Conservation (phyloP, 2,797 vertebrate genomes). For the Crenuchus spilurus region DNA sequence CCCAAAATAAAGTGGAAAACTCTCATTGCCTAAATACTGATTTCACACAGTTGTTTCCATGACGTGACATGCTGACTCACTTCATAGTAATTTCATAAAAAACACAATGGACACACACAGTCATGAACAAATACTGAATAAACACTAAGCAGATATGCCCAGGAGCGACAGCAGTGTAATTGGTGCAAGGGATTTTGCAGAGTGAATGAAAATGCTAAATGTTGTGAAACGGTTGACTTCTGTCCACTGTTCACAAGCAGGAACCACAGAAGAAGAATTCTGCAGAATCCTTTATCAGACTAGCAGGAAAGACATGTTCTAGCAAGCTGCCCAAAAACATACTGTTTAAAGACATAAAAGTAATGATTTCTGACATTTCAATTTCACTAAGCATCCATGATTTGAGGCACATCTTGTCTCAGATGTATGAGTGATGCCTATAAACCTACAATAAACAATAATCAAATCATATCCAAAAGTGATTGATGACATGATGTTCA, state of each 20-base stretch:
- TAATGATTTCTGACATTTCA: not conserved
- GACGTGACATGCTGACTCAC: not conserved
- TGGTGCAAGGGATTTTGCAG: not conserved
- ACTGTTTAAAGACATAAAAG: not conserved
- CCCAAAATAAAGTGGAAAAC: too few species aligned
- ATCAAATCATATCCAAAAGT: too few species aligned
- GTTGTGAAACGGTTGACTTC: not conserved
- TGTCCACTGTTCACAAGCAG: not conserved
- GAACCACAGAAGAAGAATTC: slow-evolving; percentile 16
- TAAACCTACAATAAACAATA: not conserved
- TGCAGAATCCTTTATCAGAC: not conserved
- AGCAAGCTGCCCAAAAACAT: not conserved
- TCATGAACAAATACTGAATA: not conserved
- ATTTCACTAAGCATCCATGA: not conserved
- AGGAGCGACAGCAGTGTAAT: not conserved
- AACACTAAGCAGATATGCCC: not conserved
- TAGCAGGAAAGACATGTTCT: slow-evolving; percentile 4
- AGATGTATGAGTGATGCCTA: not conserved
- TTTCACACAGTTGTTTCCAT: not conserved
- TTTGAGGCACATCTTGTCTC: not conserved
- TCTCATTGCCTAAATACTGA: not conserved
- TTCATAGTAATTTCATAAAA: not conserved
- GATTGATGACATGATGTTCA: too few species aligned
- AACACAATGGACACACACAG: not conserved
- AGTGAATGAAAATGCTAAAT: not conserved